Percentiles rank a stretch among this genome's conserved stretches.
Evolutionary conservation across 2,888 invertebrate species (phyloP).

Genomic region (Eubasilissa splendida): DNA sequence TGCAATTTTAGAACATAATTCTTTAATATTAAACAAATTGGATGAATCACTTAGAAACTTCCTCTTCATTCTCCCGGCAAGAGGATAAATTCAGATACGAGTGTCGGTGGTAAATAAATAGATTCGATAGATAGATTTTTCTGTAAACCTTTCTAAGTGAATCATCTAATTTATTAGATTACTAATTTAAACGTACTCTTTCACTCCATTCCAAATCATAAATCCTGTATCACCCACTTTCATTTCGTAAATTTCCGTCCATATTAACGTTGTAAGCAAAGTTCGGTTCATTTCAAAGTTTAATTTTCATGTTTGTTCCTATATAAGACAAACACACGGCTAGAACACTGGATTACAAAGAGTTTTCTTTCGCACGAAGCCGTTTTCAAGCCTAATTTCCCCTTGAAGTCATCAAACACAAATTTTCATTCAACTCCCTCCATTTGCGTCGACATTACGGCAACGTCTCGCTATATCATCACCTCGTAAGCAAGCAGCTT

Average conservation of each 20-base stretch:
- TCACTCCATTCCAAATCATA: too few species aligned
- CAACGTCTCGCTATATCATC: conserved; percentile 12
- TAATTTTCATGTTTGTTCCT: conserved; percentile 41
- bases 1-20: too few species aligned
- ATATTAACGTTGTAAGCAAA: conserved; percentile 14
- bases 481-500: conserved; percentile 34
- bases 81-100: too few species aligned
- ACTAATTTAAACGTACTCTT: too few species aligned
- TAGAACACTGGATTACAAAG: conserved; percentile 39
- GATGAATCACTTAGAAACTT: too few species aligned
- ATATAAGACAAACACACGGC: conserved; percentile 47
- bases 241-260: neutral
- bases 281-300: conserved; percentile 18
- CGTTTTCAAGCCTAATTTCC: conserved; percentile 45
- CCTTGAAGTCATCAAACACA: conserved; percentile 46
- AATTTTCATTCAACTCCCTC: conserved; percentile 37
- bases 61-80: too few species aligned
- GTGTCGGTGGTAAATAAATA: too few species aligned
- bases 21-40: too few species aligned
- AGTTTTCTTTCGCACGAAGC: conserved; percentile 49
- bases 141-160: too few species aligned
- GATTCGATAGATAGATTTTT: too few species aligned
- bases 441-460: conserved; percentile 15
- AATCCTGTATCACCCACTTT: too few species aligned
- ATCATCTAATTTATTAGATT: too few species aligned